A percentile compares a stretch with the other conserved stretches of the same genome.
Evolutionary conservation across 2,113 vertebrate genomes (phyloP).

Genomic region (Clarias macrocephalus): DNA sequence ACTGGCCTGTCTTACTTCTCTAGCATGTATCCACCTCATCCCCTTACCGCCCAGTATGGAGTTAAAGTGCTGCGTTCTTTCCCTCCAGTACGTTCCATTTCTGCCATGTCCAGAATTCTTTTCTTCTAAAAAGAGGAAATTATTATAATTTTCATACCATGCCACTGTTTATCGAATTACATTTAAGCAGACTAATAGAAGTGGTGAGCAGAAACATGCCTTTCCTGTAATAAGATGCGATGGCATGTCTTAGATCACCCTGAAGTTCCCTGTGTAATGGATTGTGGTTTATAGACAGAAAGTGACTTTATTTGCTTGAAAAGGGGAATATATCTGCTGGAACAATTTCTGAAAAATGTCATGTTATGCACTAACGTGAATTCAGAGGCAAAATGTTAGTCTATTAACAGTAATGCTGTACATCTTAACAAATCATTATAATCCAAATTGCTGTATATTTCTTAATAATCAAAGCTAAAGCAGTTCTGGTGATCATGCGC

Average conservation of each 20-base stretch:
- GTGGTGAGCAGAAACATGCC: background rate
- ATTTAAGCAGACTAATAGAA: background rate
- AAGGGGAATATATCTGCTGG: background rate
- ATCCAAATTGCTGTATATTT: background rate
- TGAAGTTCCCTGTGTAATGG: background rate
- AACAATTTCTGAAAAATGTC: background rate
- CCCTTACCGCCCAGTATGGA: constrained; percentile 94
- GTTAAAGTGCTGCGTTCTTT: constrained; percentile 97
- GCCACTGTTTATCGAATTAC: background rate
- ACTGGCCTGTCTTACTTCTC: constrained; percentile 98
- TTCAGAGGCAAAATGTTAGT: background rate
- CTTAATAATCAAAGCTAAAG: background rate
- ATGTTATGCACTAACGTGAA: background rate
- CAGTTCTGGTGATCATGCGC: background rate
- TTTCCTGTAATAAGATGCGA: background rate
- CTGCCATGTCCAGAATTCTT: background rate
- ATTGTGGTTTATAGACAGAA: background rate
- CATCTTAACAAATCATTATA: background rate
- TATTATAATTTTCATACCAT: background rate
- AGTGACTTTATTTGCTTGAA: background rate
- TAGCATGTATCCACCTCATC: constrained; percentile 97
- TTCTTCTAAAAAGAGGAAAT: background rate
- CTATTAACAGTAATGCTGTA: background rate
- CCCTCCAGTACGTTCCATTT: constrained; percentile 81
- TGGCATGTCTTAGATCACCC: background rate